phyloP scores from a whole-genome alignment of 2,888 invertebrate species.

The Brenthis ino region DNA sequence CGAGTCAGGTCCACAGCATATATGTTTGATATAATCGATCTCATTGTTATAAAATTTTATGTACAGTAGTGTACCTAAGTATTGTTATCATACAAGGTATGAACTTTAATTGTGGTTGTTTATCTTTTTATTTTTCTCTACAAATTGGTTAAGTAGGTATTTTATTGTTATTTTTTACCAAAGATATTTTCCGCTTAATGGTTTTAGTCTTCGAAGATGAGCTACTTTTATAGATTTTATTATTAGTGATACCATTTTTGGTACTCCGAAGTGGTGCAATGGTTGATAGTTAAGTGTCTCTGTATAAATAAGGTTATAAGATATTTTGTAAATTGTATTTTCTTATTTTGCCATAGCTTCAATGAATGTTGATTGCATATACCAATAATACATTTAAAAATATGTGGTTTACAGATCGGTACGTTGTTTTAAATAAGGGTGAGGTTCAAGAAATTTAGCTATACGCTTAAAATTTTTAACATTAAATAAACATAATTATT shows the following conservation, averaged over 20 bases:
- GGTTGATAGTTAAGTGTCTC: slow-evolving; percentile 63
- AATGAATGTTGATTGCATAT: slow-evolving; percentile 62
- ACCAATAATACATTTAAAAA: slow-evolving; percentile 32
- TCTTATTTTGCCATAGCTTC: slow-evolving; percentile 63
- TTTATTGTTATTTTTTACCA: slow-evolving; percentile 73
- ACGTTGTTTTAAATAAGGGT: slow-evolving; percentile 29
- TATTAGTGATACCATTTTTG: slow-evolving; percentile 54
- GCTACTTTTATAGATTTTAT: slow-evolving; percentile 28
- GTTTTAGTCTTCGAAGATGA: slow-evolving; percentile 49
- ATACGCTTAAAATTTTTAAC: slow-evolving; percentile 38
- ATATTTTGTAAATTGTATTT: slow-evolving; percentile 52
- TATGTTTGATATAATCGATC: slow-evolving; percentile 74
- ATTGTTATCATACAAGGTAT: slow-evolving; percentile 83
- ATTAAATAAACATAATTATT: slow-evolving; percentile 33
- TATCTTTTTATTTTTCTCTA: slow-evolving; percentile 56
- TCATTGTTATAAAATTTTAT: slow-evolving; percentile 78
- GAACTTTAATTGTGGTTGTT: slow-evolving; percentile 67
- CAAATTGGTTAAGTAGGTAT: slow-evolving; percentile 54
- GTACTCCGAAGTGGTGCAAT: slow-evolving; percentile 74
- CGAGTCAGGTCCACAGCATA: slow-evolving; percentile 65
- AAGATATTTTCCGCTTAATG: slow-evolving; percentile 73
- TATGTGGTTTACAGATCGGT: slow-evolving; percentile 26
- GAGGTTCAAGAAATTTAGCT: slow-evolving; percentile 28
- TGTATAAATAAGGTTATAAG: slow-evolving; percentile 58
- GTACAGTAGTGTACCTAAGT: slow-evolving; percentile 66